Percentiles rank a stretch among this genome's conserved stretches.
Conservation (phyloP, 53 echinoderm and acorn worm genomes). For the Arbacia lixula region DNA sequence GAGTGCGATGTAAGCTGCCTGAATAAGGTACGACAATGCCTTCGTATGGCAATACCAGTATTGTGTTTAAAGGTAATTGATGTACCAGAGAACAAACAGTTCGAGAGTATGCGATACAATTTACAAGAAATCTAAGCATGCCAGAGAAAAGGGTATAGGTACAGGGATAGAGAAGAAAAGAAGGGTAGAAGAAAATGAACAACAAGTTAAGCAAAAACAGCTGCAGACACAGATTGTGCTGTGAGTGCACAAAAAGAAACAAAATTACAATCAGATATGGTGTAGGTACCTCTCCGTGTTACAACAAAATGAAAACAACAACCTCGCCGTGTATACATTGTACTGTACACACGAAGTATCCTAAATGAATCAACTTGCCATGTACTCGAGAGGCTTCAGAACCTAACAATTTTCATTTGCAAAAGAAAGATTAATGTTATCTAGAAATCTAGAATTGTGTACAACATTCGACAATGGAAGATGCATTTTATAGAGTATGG, state of each 20-base stretch:
- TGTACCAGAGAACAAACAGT: background rate
- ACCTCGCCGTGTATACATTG: background rate
- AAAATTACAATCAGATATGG: background rate
- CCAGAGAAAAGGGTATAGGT: background rate
- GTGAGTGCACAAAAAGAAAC: background rate
- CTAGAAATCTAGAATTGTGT: no score
- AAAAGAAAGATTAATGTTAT: background rate
- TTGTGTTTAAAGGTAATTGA: background rate
- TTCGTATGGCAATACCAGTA: background rate
- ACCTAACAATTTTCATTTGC: no score
- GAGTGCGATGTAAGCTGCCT: background rate
- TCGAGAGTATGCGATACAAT: background rate
- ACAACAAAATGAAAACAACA: background rate
- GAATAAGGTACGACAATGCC: background rate
- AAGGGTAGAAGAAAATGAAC: background rate
- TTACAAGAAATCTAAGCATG: background rate
- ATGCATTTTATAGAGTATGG: no score
- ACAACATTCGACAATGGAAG: no score
- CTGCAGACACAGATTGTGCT: conserved; percentile 1
- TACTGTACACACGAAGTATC: background rate
- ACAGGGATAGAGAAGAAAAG: no score
- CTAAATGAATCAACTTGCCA: background rate
- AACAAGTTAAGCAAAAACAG: background rate
- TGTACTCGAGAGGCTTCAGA: no score
- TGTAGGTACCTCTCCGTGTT: conserved; percentile 3